Evolutionary conservation across 2,113 vertebrate genomes (phyloP).

Genomic region (Merops nubicus): DNA sequence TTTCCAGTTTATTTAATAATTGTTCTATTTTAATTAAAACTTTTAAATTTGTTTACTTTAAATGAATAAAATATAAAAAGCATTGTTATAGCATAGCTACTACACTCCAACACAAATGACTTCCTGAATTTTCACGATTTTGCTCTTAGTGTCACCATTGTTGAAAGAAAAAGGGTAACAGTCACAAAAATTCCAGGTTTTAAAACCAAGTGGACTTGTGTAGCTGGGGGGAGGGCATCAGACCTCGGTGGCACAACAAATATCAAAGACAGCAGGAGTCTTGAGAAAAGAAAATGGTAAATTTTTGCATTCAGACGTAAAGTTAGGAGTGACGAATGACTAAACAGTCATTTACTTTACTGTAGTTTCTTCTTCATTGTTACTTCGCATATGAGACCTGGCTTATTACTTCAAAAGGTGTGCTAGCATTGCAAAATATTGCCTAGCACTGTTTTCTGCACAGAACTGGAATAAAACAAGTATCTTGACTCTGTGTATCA

Average conservation of each 20-base stretch:
- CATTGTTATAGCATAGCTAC: background rate
- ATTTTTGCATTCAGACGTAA: background rate
- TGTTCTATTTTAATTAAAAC: conserved; percentile 6
- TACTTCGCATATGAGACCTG: too few species aligned
- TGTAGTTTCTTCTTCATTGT: too few species aligned
- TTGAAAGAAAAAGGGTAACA: background rate
- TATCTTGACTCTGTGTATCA: background rate
- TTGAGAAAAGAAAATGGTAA: background rate
- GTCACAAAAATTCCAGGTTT: background rate
- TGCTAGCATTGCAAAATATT: background rate
- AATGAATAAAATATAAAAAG: background rate
- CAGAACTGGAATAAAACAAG: background rate
- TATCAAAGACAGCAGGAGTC: background rate
- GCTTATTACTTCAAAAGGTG: too few species aligned
- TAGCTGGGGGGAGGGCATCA: background rate
- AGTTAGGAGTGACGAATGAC: background rate
- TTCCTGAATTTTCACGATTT: background rate
- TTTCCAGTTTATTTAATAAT: conserved; percentile 5
- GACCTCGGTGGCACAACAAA: background rate
- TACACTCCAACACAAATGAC: background rate
- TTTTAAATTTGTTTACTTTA: background rate
- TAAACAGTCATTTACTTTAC: too few species aligned
- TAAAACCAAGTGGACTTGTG: background rate
- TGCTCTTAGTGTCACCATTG: background rate
- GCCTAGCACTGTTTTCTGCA: background rate